A percentile compares a stretch with the other conserved stretches of the same genome.
Conservation (phyloP, 2,888 invertebrate genomes). For the Choristoneura rosaceana region DNA sequence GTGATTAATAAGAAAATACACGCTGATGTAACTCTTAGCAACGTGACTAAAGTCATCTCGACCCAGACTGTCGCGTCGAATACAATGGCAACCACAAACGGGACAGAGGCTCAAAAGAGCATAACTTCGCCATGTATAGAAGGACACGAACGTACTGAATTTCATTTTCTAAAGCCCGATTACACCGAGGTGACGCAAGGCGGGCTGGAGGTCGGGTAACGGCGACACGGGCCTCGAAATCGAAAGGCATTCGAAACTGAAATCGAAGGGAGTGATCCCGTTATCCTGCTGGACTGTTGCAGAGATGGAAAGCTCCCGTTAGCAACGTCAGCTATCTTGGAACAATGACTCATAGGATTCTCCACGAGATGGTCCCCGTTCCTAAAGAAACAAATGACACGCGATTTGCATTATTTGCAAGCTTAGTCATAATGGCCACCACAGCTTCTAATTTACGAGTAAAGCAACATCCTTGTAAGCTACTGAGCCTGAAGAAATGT, state of each 20-base stretch:
- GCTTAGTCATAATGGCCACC: not conserved
- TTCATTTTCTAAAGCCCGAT: slow-evolving; percentile 85
- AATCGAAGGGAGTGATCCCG: slow-evolving; percentile 82
- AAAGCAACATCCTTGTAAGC: not conserved
- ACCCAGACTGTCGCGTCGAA: slow-evolving; percentile 48
- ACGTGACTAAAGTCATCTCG: slow-evolving; percentile 48
- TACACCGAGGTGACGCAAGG: slow-evolving; percentile 76
- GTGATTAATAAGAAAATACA: not conserved
- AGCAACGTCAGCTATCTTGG: slow-evolving; percentile 66
- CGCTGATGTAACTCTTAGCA: slow-evolving; percentile 47
- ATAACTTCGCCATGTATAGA: slow-evolving; percentile 76
- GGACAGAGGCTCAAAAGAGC: slow-evolving; percentile 63
- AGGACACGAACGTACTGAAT: slow-evolving; percentile 76
- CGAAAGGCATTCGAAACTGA: slow-evolving; percentile 81
- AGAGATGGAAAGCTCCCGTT: slow-evolving; percentile 83
- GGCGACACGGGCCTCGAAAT: slow-evolving; percentile 75
- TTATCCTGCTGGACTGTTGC: slow-evolving; percentile 72
- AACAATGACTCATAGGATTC: slow-evolving; percentile 53
- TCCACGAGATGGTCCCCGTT: slow-evolving; percentile 6
- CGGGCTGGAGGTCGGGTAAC: slow-evolving; percentile 71
- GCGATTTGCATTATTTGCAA: not conserved
- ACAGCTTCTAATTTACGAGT: not conserved
- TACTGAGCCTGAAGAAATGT: not conserved
- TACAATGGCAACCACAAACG: slow-evolving; percentile 56
- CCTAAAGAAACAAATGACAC: slow-evolving; percentile 10